Evolutionary conservation across 2,888 invertebrate genomes (phyloP).

Genomic region (Phragmatobia fuliginosa): DNA sequence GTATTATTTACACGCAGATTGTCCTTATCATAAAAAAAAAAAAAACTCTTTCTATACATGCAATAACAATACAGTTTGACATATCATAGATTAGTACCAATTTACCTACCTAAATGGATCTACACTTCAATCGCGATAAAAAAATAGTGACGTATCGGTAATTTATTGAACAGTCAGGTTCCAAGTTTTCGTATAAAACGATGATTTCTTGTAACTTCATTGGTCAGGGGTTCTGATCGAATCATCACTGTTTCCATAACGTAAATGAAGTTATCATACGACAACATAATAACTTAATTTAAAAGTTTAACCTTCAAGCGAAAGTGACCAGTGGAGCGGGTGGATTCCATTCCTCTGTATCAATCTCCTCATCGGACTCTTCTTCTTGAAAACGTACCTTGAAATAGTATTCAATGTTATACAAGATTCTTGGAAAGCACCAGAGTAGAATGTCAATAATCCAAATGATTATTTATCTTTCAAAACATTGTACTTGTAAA

Average conservation of each 20-base stretch:
- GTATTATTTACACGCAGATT: background rate
- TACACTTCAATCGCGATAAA: background rate
- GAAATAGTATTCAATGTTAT: conserved; percentile 33
- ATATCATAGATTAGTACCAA: background rate
- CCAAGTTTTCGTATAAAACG: background rate
- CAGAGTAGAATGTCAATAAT: too few relatives aligned
- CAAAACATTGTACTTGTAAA: too few relatives aligned
- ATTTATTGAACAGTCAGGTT: background rate
- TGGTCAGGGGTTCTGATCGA: background rate
- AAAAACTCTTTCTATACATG: background rate
- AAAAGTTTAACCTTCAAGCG: conserved; percentile 38
- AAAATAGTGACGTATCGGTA: background rate
- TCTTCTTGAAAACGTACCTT: conserved; percentile 80
- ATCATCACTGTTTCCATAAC: background rate
- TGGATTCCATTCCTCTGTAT: conserved; percentile 70
- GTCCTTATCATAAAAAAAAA: background rate
- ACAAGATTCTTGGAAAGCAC: too few relatives aligned
- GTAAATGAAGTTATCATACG: background rate
- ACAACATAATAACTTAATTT: conserved; percentile 1
- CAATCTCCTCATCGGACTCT: conserved; percentile 78
- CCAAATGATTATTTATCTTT: too few relatives aligned
- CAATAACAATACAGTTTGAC: background rate
- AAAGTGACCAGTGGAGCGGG: conserved; percentile 80
- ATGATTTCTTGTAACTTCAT: background rate
- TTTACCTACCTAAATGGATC: background rate